Conservation (phyloP, 1,140 invertebrate species). For the Drosophila willistoni region DNA sequence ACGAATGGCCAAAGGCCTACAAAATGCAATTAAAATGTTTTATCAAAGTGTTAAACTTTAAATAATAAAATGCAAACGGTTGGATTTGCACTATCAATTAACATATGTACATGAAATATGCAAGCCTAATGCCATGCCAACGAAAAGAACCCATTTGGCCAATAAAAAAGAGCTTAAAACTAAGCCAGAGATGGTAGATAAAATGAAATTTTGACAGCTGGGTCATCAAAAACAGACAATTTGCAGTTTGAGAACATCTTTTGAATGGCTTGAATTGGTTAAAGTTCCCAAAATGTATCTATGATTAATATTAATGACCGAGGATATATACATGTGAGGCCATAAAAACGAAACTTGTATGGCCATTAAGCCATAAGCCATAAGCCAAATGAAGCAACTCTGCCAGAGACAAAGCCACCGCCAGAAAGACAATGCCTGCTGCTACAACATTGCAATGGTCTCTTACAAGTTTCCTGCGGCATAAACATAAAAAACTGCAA, state of each 20-base stretch:
- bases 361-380: constrained; percentile 31
- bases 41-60: neutral
- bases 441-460: constrained; percentile 46
- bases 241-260: constrained; percentile 39
- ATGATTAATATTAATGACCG: constrained; percentile 47
- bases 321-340: neutral
- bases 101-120: neutral
- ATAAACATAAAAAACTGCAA: constrained; percentile 55
- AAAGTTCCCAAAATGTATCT: neutral
- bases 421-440: constrained; percentile 42
- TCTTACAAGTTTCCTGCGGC: neutral
- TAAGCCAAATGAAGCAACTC: constrained; percentile 44
- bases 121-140: neutral
- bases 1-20: neutral
- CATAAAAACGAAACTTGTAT: constrained; percentile 41
- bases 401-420: constrained; percentile 1
- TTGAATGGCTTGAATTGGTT: constrained; percentile 43
- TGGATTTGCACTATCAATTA: too few species aligned
- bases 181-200: neutral
- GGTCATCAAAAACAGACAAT: neutral
- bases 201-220: neutral
- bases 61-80: neutral
- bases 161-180: constrained; percentile 1
- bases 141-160: neutral
- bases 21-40: constrained; percentile 19